Conservation (phyloP, 2,888 invertebrate species). For the Drosophila recens region DNA sequence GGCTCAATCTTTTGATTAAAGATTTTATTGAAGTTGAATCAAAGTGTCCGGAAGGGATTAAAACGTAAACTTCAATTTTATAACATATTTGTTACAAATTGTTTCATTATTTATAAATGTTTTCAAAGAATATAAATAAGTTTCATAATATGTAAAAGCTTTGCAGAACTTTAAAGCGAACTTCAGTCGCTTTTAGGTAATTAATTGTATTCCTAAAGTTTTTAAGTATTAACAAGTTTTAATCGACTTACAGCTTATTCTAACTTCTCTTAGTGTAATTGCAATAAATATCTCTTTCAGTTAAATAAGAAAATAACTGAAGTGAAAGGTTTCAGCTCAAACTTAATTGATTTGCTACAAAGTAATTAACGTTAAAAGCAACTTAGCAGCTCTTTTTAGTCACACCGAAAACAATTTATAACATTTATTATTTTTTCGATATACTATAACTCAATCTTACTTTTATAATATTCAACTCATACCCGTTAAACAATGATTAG, state of each 20-base stretch:
- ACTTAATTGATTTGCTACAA: no score
- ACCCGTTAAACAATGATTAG: no score
- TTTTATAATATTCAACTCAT: no score
- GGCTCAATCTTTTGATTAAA: constrained; percentile 24
- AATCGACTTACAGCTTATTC: no score
- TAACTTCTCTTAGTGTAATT: no score
- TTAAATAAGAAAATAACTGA: no score
- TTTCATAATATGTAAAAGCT: background rate
- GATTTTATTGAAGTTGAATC: constrained; percentile 9
- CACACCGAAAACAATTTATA: background rate
- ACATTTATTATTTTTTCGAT: no score
- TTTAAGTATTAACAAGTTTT: no score
- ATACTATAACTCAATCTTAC: no score
- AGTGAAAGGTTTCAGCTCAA: no score
- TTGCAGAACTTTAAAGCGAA: background rate
- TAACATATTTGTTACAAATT: background rate
- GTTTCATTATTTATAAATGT: background rate
- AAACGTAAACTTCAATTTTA: background rate
- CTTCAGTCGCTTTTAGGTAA: background rate
- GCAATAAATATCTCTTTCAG: no score
- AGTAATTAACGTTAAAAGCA: background rate
- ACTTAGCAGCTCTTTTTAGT: background rate
- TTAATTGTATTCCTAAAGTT: background rate
- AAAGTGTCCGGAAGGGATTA: background rate
- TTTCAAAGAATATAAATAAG: background rate